These are phyloP conservation scores for Alauda arvensis DNA, from an alignment of 2,797 vertebrate genomes.

Conservation along the genomic window DNA sequence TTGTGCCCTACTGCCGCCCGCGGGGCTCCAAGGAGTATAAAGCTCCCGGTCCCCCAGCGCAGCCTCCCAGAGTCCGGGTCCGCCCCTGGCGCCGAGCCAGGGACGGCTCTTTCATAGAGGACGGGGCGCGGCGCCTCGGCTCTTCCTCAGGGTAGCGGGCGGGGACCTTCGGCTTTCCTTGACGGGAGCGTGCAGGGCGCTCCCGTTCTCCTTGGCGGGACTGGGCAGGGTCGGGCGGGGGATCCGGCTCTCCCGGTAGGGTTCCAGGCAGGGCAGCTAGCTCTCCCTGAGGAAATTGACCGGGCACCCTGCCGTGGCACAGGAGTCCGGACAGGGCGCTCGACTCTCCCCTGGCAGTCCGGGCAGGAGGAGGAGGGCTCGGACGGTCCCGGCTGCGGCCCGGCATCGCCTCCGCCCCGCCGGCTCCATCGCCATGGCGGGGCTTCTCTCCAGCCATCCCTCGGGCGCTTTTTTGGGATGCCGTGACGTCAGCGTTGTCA, in stretches of 20 bases:
- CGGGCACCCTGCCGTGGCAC: too few relatives aligned
- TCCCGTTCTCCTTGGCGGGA: background rate
- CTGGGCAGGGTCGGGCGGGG: too few relatives aligned
- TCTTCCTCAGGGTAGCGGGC: background rate
- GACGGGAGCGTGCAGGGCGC: too few relatives aligned
- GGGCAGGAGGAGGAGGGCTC: too few relatives aligned
- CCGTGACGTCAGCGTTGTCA: slow-evolving; percentile 63
- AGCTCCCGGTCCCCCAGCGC: background rate
- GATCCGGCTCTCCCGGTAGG: background rate
- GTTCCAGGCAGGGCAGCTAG: background rate
- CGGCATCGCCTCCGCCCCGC: background rate
- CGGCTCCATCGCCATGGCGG: background rate
- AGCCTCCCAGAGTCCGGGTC: background rate
- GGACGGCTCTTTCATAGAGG: background rate
- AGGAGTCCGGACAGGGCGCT: background rate
- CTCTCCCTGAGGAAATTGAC: background rate
- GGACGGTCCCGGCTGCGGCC: background rate
- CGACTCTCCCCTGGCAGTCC: background rate
- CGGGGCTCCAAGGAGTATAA: background rate
- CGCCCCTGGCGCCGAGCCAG: too few relatives aligned
- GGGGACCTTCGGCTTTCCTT: background rate
- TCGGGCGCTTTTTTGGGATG: slow-evolving; percentile 10
- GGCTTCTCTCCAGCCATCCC: background rate
- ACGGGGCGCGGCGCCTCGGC: fast-evolving
- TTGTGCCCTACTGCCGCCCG: background rate